Evolutionary conservation across 2,888 invertebrate genomes (phyloP).

Genomic region (Micropterix aruncella): DNA sequence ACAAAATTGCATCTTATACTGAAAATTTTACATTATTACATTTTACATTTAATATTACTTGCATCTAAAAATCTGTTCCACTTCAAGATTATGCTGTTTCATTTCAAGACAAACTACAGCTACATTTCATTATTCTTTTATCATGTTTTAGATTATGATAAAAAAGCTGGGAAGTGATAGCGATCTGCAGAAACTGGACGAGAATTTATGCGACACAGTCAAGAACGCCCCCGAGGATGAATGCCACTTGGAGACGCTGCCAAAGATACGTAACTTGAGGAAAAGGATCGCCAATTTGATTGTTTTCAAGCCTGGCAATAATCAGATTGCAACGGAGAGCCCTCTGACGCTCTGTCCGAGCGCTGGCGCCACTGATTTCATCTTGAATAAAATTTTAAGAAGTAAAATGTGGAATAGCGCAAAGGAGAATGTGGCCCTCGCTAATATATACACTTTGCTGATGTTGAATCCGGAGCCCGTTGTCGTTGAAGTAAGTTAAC

Average conservation of each 20-base stretch:
- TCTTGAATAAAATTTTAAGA: background rate
- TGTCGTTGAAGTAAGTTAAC: background rate
- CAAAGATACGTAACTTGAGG: background rate
- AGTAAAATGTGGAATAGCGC: background rate
- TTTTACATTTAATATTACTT: no score
- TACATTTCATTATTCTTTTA: no score
- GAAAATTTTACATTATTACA: no score
- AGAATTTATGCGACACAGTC: background rate
- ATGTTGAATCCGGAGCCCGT: background rate
- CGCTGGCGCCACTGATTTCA: background rate
- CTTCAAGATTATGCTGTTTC: no score
- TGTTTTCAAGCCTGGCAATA: background rate
- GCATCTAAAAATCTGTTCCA: no score
- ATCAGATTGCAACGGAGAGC: background rate
- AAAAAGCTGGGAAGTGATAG: background rate
- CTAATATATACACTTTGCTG: background rate
- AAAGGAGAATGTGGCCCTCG: background rate
- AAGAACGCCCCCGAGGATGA: background rate
- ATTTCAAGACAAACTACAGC: no score
- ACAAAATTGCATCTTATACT: no score
- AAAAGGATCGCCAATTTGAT: background rate
- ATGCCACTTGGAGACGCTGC: background rate
- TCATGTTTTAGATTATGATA: no score
- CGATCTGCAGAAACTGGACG: background rate
- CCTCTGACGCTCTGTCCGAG: background rate